Evolutionary conservation across 2,888 invertebrate species (phyloP), one percentile per base, ranked within the genome.

Genomic region (Margaritifera margaritifera): DNA sequence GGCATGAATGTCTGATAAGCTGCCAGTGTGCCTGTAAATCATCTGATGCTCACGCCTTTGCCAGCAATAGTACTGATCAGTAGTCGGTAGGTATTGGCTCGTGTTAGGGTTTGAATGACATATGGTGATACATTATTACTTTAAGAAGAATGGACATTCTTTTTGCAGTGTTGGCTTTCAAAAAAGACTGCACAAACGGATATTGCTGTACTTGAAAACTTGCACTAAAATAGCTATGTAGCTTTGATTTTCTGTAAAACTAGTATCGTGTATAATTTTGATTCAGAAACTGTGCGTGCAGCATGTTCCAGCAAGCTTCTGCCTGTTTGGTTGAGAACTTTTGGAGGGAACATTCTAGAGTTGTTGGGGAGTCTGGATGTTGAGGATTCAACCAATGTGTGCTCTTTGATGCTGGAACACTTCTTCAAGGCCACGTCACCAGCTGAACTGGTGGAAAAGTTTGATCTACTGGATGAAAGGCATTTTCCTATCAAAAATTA

Each of bases 331-430:
- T 90, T 96, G 71, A 92, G 93, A 64, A 91, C 93, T 1, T 94
- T 94, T 84, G 91, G 94, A 62, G 93, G 93, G 3, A 93, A 95
- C 81, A 93, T 94, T 58, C 90, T 95, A 22, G 91, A 93, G 8
- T 90, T 97, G n/a, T 91, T 96, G 63, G 92, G 93, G 71, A 94
- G 94, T 4, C 91, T 96, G 31, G 93, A 95, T 81, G 91, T 95
- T 57, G 95, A 95, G 77, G 92, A 92, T 69, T 92, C 92, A 53
- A 89, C 91, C 0, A 91, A 92, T 62, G 91, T 92, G 25, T 91
- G 92, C n/a, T 90, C 91, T 72, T 88, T 91, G 73, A 91, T 92
- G 58, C 86, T 94, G 19, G 83, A 89, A 3, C 90, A 90, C 19
- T 89, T 94, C 69, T 93, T 94, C 73, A 91, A 92, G 91, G 92